phyloP scores from a whole-genome alignment of 2,113 vertebrate genomes.

The Triplophysa tibetana region DNA sequence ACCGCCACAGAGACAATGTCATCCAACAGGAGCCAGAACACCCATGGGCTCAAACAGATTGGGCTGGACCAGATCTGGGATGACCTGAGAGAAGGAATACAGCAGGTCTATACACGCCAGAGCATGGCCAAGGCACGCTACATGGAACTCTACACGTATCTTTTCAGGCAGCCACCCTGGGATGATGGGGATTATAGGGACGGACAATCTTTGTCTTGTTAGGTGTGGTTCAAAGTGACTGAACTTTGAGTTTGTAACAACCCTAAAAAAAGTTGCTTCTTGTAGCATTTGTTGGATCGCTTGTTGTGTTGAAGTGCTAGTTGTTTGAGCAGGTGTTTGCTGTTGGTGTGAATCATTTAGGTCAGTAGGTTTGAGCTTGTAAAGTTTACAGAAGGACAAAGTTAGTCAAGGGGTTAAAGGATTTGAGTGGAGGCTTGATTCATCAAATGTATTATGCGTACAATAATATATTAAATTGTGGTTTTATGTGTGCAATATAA shows the following conservation, averaged over 20 bases:
- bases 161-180: conserved; percentile 51
- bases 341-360: neutral
- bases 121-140: conserved; percentile 91
- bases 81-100: conserved; percentile 85
- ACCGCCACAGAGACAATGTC: conserved; percentile 71
- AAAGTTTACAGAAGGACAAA: neutral
- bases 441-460: too few species aligned
- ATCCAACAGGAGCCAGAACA: conserved; percentile 85
- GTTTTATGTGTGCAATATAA: too few species aligned
- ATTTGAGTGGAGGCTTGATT: neutral
- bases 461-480: too few species aligned
- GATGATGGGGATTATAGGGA: conserved; percentile 4
- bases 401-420: neutral
- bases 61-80: conserved; percentile 92
- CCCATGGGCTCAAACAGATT: conserved; percentile 87
- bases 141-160: conserved; percentile 99
- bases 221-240: neutral
- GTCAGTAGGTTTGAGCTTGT: too few species aligned
- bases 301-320: neutral
- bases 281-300: neutral
- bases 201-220: conserved; percentile 13
- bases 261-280: neutral
- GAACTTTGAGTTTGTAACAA: neutral
- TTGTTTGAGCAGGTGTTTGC: neutral
- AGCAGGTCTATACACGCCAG: conserved; percentile 88